A percentile compares a stretch with the other conserved stretches of the same genome.
Conservation (phyloP, 2,797 vertebrate species). For the Anas bahamensis region DNA sequence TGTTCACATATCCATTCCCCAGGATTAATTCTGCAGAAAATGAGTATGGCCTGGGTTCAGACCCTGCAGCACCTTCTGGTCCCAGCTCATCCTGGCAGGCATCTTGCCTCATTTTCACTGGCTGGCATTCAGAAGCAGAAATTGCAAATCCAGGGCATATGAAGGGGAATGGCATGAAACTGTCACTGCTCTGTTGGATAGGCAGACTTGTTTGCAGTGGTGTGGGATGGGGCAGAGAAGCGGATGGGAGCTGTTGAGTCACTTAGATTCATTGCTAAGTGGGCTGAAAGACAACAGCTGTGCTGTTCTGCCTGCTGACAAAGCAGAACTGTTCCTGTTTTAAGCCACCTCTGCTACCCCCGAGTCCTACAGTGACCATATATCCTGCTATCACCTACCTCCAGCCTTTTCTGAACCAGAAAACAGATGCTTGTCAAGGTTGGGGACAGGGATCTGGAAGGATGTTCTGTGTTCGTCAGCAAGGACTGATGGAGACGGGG, state of each 20-base stretch:
- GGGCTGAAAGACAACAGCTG: background rate
- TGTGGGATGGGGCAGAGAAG: background rate
- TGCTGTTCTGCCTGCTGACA: background rate
- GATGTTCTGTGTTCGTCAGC: rapidly evolving
- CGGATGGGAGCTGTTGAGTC: background rate
- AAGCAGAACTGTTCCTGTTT: background rate
- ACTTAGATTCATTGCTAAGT: background rate
- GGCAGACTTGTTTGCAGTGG: background rate
- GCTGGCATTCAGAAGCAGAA: background rate
- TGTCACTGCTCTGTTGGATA: background rate
- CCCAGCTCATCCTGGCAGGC: background rate
- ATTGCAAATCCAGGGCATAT: background rate
- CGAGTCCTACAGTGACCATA: background rate
- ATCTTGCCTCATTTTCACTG: background rate
- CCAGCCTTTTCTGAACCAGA: background rate
- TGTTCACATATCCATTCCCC: background rate
- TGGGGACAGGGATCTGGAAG: background rate
- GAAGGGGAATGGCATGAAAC: background rate
- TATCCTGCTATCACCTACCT: background rate
- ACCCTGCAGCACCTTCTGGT: background rate
- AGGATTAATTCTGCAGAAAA: background rate
- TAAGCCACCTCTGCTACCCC: background rate
- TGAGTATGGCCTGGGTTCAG: background rate
- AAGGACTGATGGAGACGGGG: background rate
- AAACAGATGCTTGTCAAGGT: rapidly evolving